These are phyloP conservation scores for Acrocephalus kingi DNA, from an alignment of 2,113 vertebrate genomes.

Conservation along the genomic window DNA sequence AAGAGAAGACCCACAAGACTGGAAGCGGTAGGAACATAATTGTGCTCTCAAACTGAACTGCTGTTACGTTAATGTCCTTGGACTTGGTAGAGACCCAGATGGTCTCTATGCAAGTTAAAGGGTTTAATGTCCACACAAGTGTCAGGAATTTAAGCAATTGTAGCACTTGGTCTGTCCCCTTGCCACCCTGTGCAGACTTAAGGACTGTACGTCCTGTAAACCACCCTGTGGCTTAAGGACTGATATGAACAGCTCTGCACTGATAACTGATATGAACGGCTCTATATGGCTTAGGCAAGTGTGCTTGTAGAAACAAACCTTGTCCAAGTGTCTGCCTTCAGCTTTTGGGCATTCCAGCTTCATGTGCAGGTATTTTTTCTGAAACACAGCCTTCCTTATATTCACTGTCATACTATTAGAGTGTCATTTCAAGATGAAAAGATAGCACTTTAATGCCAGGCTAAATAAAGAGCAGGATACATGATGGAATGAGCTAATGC, in stretches of 20 bases:
- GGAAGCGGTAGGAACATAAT: background rate
- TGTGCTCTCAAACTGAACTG: background rate
- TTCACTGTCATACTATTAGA: background rate
- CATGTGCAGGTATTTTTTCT: background rate
- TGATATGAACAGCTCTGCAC: background rate
- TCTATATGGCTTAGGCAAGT: background rate
- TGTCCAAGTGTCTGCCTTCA: background rate
- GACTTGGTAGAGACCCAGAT: background rate
- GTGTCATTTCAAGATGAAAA: conserved; percentile 20
- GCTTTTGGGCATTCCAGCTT: background rate
- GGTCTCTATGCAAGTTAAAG: background rate
- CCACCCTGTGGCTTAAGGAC: background rate
- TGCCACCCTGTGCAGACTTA: background rate
- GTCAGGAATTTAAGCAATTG: background rate
- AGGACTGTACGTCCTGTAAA: no score
- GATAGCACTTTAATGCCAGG: background rate
- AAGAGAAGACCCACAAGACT: background rate
- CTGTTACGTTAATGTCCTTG: background rate
- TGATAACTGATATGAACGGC: background rate
- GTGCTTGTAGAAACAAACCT: background rate
- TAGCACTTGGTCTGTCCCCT: background rate
- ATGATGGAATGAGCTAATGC: conserved; percentile 41
- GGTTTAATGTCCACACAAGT: background rate
- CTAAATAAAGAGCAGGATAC: conserved; percentile 44
- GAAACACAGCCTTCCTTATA: background rate